Conservation (phyloP, 2,797 vertebrate genomes). For the Sebastes goodei region DNA sequence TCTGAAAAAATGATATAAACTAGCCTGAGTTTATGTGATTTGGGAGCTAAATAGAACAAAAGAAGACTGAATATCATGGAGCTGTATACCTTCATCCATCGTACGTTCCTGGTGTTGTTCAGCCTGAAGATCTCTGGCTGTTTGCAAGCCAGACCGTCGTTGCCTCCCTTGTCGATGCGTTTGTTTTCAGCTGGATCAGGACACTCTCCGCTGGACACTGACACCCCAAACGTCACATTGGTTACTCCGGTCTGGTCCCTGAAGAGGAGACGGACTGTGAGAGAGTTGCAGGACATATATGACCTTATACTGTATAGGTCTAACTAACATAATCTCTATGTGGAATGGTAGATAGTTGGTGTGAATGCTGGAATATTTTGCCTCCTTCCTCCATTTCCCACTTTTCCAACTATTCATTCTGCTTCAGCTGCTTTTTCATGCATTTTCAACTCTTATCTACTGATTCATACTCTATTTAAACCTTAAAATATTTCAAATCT, state of each 20-base stretch:
- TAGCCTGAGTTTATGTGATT: too few relatives aligned
- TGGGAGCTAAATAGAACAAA: too few relatives aligned
- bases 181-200: slow-evolving; percentile 38
- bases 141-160: slow-evolving; percentile 40
- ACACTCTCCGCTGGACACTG: slow-evolving; percentile 56
- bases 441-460: too few relatives aligned
- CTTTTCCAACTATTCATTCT: too few relatives aligned
- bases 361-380: too few relatives aligned
- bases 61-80: too few relatives aligned
- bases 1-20: not conserved
- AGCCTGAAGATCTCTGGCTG: slow-evolving; percentile 46
- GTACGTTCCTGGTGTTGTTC: slow-evolving; percentile 8
- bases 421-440: too few relatives aligned
- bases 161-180: not conserved
- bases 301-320: not conserved
- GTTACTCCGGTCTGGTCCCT: not conserved
- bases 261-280: not conserved
- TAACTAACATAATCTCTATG: not conserved
- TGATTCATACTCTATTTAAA: too few relatives aligned
- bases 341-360: not conserved
- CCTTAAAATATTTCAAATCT: too few relatives aligned
- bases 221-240: slow-evolving; percentile 24
- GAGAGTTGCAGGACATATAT: not conserved
- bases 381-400: too few relatives aligned
- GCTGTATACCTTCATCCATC: slow-evolving; percentile 72